Conservation (phyloP, 2,797 vertebrate genomes). For the Tokudaia muenninki region DNA sequence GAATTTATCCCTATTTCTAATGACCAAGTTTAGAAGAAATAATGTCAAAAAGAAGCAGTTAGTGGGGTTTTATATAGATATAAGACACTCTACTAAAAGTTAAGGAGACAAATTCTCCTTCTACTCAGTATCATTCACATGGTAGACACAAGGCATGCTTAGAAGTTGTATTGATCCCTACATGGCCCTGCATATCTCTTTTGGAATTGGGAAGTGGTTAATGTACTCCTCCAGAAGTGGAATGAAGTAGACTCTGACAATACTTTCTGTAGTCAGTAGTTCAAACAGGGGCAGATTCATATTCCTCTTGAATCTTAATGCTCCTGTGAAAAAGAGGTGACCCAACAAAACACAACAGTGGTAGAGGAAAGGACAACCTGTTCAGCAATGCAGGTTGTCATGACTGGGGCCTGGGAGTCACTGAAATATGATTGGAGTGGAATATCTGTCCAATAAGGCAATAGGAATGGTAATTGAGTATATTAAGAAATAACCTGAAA, state of each 20-base stretch:
- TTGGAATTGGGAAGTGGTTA: slow-evolving; percentile 27
- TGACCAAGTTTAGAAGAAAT: neutral
- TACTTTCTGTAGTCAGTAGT: slow-evolving; percentile 24
- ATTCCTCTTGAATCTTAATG: slow-evolving; percentile 14
- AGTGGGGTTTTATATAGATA: neutral
- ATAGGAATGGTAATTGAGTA: neutral
- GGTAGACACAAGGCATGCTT: neutral
- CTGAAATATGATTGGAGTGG: slow-evolving; percentile 20
- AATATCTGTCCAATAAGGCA: slow-evolving; percentile 15
- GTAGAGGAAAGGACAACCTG: neutral
- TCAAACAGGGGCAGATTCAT: slow-evolving; percentile 19
- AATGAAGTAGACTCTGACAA: slow-evolving; percentile 44
- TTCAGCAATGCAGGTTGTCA: neutral
- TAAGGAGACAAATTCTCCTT: slow-evolving; percentile 12
- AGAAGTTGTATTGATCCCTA: neutral
- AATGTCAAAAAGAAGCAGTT: neutral
- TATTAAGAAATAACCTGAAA: slow-evolving; percentile 1
- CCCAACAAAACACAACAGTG: neutral
- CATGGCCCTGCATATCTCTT: neutral
- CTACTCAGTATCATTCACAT: neutral
- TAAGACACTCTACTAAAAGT: neutral
- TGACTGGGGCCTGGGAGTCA: neutral
- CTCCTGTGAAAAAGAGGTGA: slow-evolving; percentile 27
- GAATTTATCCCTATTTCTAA: slow-evolving; percentile 36
- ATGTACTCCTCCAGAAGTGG: neutral